phyloP scores from a whole-genome alignment of 2,113 vertebrate species.

The Sialia sialis region DNA sequence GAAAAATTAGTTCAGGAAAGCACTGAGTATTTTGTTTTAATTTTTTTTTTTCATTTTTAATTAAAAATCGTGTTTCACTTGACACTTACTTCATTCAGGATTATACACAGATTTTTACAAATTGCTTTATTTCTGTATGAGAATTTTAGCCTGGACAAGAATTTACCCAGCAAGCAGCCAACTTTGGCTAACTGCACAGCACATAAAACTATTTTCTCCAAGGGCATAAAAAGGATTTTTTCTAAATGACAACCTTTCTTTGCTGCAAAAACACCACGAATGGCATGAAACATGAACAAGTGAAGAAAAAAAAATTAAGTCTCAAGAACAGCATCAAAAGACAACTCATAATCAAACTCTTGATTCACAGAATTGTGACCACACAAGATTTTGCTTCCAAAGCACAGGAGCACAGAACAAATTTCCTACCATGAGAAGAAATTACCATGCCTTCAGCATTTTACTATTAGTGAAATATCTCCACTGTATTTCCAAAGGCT shows the following conservation, averaged over 20 bases:
- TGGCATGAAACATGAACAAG: not conserved
- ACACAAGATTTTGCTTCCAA: not conserved
- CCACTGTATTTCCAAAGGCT: not conserved
- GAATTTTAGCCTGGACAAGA: not conserved
- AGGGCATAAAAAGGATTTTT: not conserved
- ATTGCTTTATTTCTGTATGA: not conserved
- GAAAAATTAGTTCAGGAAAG: not conserved
- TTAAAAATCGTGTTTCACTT: not conserved
- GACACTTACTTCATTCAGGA: not conserved
- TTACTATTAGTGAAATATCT: not conserved
- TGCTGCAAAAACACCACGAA: not conserved
- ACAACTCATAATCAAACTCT: not conserved
- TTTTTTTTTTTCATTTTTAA: not conserved
- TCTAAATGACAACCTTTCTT: not conserved
- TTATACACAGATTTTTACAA: accelerated
- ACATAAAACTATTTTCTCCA: not conserved
- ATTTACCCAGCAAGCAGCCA: not conserved
- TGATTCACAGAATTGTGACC: not conserved
- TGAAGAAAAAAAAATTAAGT: not conserved
- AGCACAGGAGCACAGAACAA: not conserved
- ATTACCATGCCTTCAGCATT: not conserved
- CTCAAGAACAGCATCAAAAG: not conserved
- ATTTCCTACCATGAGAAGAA: not conserved
- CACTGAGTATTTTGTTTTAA: not conserved
- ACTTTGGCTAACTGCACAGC: not conserved